Evolutionary conservation across 2,888 invertebrate species (phyloP).

Genomic region (Leptopilina drosophilae): DNA sequence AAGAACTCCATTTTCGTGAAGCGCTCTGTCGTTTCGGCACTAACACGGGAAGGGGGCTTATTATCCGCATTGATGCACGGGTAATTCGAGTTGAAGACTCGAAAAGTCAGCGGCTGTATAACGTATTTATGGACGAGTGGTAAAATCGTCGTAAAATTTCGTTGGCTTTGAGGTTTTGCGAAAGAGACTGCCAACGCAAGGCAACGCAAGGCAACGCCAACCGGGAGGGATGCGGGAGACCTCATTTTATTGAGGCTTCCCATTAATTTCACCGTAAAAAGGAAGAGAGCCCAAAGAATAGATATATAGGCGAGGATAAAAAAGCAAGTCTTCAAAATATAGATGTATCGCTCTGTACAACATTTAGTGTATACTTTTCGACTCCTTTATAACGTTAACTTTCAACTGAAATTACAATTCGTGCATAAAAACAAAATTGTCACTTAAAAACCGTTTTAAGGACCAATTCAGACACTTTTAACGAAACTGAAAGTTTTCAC

Average conservation of each 20-base stretch:
- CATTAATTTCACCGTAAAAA: constrained; percentile 62
- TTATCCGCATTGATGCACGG: constrained; percentile 38
- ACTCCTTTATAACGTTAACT: background rate
- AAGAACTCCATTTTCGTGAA: constrained; percentile 36
- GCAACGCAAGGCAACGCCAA: too few species aligned
- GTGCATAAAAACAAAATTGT: constrained; percentile 13
- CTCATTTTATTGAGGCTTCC: constrained; percentile 60
- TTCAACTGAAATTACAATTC: constrained; percentile 40
- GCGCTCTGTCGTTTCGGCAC: background rate
- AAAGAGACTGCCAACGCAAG: constrained; percentile 42
- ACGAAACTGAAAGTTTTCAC: too few species aligned
- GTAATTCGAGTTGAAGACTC: constrained; percentile 41
- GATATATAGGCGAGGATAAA: constrained; percentile 42
- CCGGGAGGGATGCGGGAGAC: constrained; percentile 44
- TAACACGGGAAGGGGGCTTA: background rate
- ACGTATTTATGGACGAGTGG: constrained; percentile 43
- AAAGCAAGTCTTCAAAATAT: constrained; percentile 47
- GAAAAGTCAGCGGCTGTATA: constrained; percentile 40
- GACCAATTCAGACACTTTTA: background rate
- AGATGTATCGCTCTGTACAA: constrained; percentile 46
- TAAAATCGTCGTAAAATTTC: constrained; percentile 55
- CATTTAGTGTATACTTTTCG: background rate
- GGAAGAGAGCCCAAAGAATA: constrained; percentile 50
- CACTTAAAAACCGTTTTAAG: background rate
- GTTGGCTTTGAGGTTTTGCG: constrained; percentile 52